Conservation (phyloP, 2,888 invertebrate species). For the Aromia moschata region DNA sequence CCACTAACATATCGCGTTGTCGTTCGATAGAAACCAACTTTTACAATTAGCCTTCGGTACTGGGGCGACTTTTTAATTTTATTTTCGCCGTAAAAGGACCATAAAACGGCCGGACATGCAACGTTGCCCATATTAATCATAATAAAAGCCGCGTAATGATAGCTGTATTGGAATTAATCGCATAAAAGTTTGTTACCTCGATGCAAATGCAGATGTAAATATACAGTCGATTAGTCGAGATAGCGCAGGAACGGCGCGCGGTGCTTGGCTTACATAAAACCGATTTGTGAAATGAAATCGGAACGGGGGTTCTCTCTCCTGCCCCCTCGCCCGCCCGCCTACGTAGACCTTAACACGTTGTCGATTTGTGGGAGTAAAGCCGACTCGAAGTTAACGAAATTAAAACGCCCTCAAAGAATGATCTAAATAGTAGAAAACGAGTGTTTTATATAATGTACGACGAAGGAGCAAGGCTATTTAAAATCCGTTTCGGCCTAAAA, state of each 20-base stretch:
- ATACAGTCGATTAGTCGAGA: constrained; percentile 12
- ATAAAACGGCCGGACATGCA: constrained; percentile 4
- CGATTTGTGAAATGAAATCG: constrained; percentile 1
- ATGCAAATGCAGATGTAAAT: constrained; percentile 17
- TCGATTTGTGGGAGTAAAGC: too few relatives aligned
- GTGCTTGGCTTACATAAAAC: background rate
- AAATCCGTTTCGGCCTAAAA: too few relatives aligned
- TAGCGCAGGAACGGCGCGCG: background rate
- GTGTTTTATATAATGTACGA: too few relatives aligned
- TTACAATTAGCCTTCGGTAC: background rate
- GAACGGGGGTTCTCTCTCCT: background rate
- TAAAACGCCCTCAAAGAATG: too few relatives aligned
- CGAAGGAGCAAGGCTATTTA: too few relatives aligned
- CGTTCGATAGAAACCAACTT: too few relatives aligned
- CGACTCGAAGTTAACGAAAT: too few relatives aligned
- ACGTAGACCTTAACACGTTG: too few relatives aligned
- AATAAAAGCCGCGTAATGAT: constrained; percentile 17
- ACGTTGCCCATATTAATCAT: constrained; percentile 13
- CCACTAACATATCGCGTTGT: too few relatives aligned
- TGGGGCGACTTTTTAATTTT: background rate
- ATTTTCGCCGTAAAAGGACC: constrained; percentile 3
- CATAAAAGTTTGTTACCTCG: constrained; percentile 2
- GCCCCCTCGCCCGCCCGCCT: too few relatives aligned
- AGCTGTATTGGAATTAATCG: constrained; percentile 12
- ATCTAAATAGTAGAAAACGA: too few relatives aligned